Evolutionary conservation across 2,888 invertebrate genomes (phyloP).

Genomic region (Busseola fusca): DNA sequence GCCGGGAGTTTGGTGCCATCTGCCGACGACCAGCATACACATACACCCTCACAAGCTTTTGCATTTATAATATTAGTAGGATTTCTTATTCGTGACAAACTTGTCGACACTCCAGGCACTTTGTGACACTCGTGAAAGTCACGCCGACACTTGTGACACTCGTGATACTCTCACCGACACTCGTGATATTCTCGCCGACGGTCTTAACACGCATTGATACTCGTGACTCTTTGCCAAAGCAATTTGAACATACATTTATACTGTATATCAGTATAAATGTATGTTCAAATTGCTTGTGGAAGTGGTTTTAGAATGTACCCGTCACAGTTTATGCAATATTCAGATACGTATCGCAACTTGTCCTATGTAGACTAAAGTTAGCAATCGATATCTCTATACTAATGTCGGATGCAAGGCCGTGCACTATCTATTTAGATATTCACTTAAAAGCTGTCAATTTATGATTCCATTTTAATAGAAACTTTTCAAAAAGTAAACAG

Average conservation of each 20-base stretch:
- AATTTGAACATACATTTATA: neutral
- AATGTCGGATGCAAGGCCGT: neutral
- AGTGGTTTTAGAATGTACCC: neutral
- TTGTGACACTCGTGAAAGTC: too few species aligned
- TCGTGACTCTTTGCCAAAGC: neutral
- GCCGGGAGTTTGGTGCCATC: too few species aligned
- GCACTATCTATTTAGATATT: neutral
- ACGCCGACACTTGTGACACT: too few species aligned
- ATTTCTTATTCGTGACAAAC: too few species aligned
- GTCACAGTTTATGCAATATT: neutral
- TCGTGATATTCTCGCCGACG: neutral
- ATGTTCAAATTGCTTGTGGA: too few species aligned
- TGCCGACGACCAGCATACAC: too few species aligned
- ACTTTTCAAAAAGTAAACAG: conserved; percentile 14
- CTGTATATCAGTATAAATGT: too few species aligned
- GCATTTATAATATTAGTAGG: too few species aligned
- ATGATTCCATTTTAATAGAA: neutral
- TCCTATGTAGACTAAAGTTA: neutral
- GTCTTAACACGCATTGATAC: neutral
- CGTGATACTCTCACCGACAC: too few species aligned
- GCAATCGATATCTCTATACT: neutral
- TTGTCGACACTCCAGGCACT: too few species aligned
- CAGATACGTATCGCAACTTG: neutral
- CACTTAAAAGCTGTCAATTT: neutral
- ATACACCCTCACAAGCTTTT: too few species aligned